phyloP scores from a whole-genome alignment of 2,113 vertebrate genomes.

The Tricholaema leucomelas region DNA sequence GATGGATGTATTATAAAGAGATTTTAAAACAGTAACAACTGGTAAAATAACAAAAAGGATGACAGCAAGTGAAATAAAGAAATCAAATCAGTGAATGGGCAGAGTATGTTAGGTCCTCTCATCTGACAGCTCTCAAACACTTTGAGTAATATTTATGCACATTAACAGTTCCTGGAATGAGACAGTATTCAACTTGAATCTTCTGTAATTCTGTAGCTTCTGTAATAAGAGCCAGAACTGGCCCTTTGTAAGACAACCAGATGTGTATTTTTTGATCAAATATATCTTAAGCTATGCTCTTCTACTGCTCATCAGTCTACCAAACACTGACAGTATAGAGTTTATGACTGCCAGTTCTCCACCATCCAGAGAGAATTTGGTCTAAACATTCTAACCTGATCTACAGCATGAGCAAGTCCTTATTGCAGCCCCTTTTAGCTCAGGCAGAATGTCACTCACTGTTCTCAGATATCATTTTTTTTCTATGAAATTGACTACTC shows the following conservation, averaged over 20 bases:
- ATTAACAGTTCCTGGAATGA: background rate
- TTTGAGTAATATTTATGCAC: background rate
- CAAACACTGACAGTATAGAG: background rate
- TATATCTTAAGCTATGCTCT: background rate
- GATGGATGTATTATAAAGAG: background rate
- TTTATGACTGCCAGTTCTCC: background rate
- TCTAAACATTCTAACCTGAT: slow-evolving; percentile 10
- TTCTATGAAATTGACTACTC: background rate
- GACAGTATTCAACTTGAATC: background rate
- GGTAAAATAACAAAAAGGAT: background rate
- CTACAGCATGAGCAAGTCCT: background rate
- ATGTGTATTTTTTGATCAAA: background rate
- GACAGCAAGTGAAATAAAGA: background rate
- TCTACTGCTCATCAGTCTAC: background rate
- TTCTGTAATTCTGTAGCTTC: background rate
- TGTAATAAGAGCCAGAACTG: background rate
- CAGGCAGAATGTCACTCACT: slow-evolving; percentile 19
- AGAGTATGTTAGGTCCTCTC: background rate
- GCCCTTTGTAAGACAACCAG: background rate
- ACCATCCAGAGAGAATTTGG: background rate
- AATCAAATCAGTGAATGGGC: background rate
- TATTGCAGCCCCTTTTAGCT: background rate
- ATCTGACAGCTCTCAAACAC: background rate
- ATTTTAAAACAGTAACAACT: background rate
- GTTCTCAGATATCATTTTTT: slow-evolving; percentile 13